phyloP scores from a whole-genome alignment of 2,888 invertebrate species.

The Slavum lentiscoides region DNA sequence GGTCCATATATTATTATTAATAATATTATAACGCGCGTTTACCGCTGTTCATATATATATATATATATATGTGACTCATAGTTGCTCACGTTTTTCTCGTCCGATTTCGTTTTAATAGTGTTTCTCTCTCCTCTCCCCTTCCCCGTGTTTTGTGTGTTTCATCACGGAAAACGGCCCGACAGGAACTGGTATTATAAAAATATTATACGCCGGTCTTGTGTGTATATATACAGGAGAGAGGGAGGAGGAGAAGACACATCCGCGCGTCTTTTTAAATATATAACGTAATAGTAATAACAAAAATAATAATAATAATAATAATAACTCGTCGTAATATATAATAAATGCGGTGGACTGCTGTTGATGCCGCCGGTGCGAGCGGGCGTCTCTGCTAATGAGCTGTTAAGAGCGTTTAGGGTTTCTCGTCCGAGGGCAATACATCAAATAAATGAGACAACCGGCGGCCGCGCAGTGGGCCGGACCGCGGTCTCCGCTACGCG shows the following conservation, averaged over 20 bases:
- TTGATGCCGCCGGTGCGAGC: neutral
- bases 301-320: slow-evolving; percentile 43
- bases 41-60: neutral
- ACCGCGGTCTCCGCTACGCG: too few species aligned
- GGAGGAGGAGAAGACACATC: neutral
- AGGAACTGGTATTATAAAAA: neutral
- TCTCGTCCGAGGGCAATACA: slow-evolving; percentile 42
- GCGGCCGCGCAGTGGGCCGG: slow-evolving; percentile 12
- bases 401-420: slow-evolving; percentile 52
- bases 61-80: neutral
- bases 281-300: slow-evolving; percentile 45
- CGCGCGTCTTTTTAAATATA: slow-evolving; percentile 31
- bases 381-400: slow-evolving; percentile 42
- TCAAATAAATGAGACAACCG: slow-evolving; percentile 52
- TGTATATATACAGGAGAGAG: neutral
- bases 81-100: slow-evolving; percentile 25
- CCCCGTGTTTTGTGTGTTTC: too few species aligned
- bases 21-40: too few species aligned
- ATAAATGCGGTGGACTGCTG: too few species aligned
- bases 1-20: neutral
- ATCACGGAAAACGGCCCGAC: too few species aligned
- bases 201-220: neutral
- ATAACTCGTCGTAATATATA: slow-evolving; percentile 23
- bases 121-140: neutral
- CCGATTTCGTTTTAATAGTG: slow-evolving; percentile 32